Evolutionary conservation across 2,888 invertebrate genomes (phyloP).

Genomic region (Microctonus hyperodae): DNA sequence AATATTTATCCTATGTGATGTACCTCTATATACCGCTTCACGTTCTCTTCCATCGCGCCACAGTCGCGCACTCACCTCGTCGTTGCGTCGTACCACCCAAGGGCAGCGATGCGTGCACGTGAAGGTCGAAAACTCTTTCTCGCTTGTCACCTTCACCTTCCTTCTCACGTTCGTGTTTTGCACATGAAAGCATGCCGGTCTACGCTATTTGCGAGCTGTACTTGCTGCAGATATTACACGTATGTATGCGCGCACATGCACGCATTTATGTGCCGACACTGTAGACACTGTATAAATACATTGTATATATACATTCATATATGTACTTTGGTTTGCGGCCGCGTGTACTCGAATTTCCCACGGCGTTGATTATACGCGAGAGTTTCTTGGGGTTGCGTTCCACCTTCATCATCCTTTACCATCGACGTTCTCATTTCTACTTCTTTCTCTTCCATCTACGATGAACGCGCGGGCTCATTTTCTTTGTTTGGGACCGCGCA

Average conservation of each 20-base stretch:
- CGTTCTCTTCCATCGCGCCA: slow-evolving; percentile 5
- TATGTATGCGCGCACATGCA: slow-evolving; percentile 28
- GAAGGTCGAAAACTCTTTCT: slow-evolving; percentile 41
- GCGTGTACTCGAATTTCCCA: slow-evolving; percentile 39
- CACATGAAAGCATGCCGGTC: slow-evolving; percentile 21
- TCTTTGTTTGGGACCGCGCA: background rate
- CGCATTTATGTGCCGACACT: slow-evolving; percentile 15
- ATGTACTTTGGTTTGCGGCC: slow-evolving; percentile 1
- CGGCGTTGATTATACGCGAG: slow-evolving; percentile 35
- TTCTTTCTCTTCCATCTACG: slow-evolving; percentile 4
- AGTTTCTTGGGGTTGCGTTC: slow-evolving; percentile 27
- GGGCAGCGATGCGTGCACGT: slow-evolving; percentile 56
- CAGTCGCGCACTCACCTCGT: slow-evolving; percentile 14
- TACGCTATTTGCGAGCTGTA: background rate
- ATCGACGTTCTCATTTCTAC: slow-evolving; percentile 18
- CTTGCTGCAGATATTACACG: slow-evolving; percentile 13
- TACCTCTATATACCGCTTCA: slow-evolving; percentile 6
- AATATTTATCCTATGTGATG: slow-evolving; percentile 42
- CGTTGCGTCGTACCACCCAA: slow-evolving; percentile 45
- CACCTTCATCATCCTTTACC: slow-evolving; percentile 25
- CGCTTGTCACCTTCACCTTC: slow-evolving; percentile 27
- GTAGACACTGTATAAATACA: background rate
- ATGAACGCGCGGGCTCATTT: slow-evolving; percentile 14
- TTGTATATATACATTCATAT: too few relatives aligned
- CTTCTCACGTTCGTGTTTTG: slow-evolving; percentile 10